Conservation (phyloP, 2,797 vertebrate genomes). For the Falco peregrinus region DNA sequence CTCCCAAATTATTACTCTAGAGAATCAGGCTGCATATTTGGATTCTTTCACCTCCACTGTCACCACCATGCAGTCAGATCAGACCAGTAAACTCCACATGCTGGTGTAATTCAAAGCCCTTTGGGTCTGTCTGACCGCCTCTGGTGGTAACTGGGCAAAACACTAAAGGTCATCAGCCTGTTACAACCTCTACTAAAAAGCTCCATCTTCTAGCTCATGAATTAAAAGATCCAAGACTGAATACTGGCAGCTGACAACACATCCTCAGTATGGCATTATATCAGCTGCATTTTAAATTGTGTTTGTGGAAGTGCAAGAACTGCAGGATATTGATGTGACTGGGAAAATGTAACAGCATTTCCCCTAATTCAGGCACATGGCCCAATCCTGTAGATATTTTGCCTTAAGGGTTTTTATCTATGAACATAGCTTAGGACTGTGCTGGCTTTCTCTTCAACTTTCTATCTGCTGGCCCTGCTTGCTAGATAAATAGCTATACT, state of each 20-base stretch:
- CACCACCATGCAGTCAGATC: neutral
- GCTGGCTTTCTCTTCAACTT: conserved; percentile 49
- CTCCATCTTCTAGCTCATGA: neutral
- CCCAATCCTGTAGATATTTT: conserved; percentile 13
- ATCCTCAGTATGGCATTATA: neutral
- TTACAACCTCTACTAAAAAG: neutral
- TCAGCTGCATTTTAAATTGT: neutral
- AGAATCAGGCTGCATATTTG: neutral
- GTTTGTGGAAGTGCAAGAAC: conserved; percentile 6
- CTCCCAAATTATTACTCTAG: neutral
- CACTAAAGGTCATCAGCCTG: neutral
- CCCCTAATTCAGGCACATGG: conserved; percentile 16
- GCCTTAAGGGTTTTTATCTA: conserved; percentile 46
- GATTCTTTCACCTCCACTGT: neutral
- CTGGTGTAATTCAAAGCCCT: neutral
- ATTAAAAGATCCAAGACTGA: conserved; percentile 1
- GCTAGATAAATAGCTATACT: conserved; percentile 61
- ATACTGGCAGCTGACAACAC: neutral
- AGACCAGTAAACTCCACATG: neutral
- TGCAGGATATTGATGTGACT: conserved; percentile 21
- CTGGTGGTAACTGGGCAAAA: neutral
- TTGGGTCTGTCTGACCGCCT: neutral
- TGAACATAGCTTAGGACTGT: conserved; percentile 20
- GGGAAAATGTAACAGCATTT: conserved; percentile 34
- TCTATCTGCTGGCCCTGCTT: conserved; percentile 42